phyloP scores from a whole-genome alignment of 2,113 vertebrate genomes.

The Petrocephalus zakoni region DNA sequence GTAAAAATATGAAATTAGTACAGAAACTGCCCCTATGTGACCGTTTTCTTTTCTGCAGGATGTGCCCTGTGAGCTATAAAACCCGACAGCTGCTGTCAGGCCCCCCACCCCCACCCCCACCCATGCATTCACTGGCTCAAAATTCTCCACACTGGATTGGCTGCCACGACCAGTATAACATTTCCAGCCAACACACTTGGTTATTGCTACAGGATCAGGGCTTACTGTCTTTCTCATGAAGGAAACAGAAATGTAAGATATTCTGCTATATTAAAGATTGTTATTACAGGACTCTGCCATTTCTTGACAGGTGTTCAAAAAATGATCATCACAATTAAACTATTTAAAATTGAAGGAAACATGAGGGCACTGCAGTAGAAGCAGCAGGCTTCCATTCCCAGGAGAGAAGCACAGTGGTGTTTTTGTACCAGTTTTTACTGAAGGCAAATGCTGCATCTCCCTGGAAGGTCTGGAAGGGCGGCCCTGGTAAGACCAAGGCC shows the following conservation, averaged over 20 bases:
- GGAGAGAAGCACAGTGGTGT: no score
- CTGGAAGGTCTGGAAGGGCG: neutral
- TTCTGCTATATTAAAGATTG: neutral
- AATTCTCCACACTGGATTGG: neutral
- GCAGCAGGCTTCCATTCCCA: neutral
- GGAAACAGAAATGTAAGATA: neutral
- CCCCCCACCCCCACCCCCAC: neutral
- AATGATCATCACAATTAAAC: neutral
- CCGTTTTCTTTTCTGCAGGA: slow-evolving; percentile 46
- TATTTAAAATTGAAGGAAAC: neutral
- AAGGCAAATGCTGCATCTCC: neutral
- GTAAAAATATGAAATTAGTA: no score
- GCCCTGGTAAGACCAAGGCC: neutral
- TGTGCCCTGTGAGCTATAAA: slow-evolving; percentile 53
- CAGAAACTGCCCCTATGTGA: slow-evolving; percentile 38
- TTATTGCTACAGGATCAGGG: neutral
- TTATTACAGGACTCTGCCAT: neutral
- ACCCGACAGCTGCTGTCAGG: slow-evolving; percentile 53
- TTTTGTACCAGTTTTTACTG: no score
- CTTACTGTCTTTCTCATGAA: neutral
- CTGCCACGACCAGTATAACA: neutral
- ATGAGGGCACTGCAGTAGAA: neutral
- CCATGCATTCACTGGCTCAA: neutral
- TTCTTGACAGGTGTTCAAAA: neutral
- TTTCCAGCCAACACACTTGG: neutral